Base-by-base conservation (phyloP, 2,888 invertebrate species). In the Glyphotaelius pellucidus region DNA sequence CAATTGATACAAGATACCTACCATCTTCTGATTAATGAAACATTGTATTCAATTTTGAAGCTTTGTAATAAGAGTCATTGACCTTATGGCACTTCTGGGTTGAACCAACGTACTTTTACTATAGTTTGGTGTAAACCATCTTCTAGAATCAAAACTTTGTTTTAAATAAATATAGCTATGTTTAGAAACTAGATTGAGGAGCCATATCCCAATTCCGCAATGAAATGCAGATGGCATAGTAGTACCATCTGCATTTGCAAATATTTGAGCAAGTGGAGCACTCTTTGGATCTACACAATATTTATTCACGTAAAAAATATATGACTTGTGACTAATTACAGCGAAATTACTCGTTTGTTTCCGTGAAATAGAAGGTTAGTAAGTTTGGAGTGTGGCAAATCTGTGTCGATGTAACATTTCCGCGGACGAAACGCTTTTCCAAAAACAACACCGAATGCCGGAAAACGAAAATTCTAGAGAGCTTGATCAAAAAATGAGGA, bases 371-470 rank as follows among this genome's bases (percentile, higher is more conserved):
- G 25, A 25, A 67, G 25, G 67, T 9, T 67, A 2, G 67, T n/a
- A 67, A 67, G 67, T 67, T 67, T 67, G 67, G 67, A 67, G 25
- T 67, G 67, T n/a, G n/a, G 67, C 67, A 67, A 67, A 67, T 67
- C 67, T n/a, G 67, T 67, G 67, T 67, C 67, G 67, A 25, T 67
- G 67, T n/a, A n/a, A 67, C 67, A 67, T 67, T 67, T 67, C 67
- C 25, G 25, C 67, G 67, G 7, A 67, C 67, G 67, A 67, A 67
- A 67, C 67, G 2, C 67, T 67, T 67, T 67, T 67, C 67, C 67
- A 67, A 67, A 67, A 67, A 67, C 67, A n/a, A 67, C 67, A 67
- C n/a, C 67, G 67, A 67, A 67, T 67, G 67, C 67, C 67, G 67
- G 67, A 67, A 67, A 67, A 67, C 67, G 25, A 67, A 67, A 67